Base-by-base conservation (phyloP, 2,797 vertebrate species). In the Xerus rutilus region DNA sequence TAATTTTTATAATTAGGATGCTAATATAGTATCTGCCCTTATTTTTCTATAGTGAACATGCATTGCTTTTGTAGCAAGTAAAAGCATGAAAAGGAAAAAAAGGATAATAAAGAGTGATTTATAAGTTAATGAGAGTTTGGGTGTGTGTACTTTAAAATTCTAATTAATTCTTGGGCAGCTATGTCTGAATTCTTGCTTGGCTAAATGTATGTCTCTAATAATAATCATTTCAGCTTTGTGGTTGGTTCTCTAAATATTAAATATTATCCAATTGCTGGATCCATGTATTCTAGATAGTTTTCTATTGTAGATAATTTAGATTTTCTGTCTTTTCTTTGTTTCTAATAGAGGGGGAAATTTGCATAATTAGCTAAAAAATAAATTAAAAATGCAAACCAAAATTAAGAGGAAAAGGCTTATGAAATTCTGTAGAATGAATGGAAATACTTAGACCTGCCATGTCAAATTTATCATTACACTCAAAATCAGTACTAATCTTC, bases 371-470 rank as follows among this genome's bases (percentile, higher is more conserved):
- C 39, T 69, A 49, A 79, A 79, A 95, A 76, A 45, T 87, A 5
- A 52, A 30, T 90, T 90, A 76, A 93, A 94, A 91, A 47, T 59
- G 85, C 9, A 81, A 52, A 49, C 8, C 47, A 77, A 79, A 93
- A 85, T 70, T 32, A 73, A 62, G 64, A 92, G 12, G 21, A 72
- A 85, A 90, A 82, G 45, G 14, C 14, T 69, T 32, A 69, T 47
- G 45, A 74, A 69, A 70, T 86, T 78, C 47, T 83, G 4, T 62
- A 62, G 74, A 86, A 67, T 43, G 47, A 89, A 89, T 11, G 72
- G 39, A 57, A 82, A 43, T 78, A 21, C 2, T 94, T 15, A 72
- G 47, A 86, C 23, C 35, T 3, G 7, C 32, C 35, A 32, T 1
- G 8, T 23, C 15, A 81, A 85, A 45, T 18, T 17, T 43, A 17